Evolutionary conservation across 2,888 invertebrate species (phyloP).

Genomic region (Electrophaes corylata): DNA sequence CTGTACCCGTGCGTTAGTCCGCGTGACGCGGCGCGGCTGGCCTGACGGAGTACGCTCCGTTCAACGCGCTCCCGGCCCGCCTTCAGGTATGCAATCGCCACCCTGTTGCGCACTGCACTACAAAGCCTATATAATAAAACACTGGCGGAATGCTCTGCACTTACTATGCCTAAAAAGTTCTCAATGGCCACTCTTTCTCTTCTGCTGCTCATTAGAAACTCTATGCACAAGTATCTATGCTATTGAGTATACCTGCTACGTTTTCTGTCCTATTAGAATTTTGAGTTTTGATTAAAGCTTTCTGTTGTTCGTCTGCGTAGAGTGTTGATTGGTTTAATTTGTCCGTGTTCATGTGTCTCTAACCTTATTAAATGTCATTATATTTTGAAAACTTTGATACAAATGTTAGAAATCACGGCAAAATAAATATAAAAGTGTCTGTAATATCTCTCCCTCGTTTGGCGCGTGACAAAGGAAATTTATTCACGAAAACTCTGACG

Average conservation of each 20-base stretch:
- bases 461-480: too few relatives aligned
- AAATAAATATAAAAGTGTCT: too few relatives aligned
- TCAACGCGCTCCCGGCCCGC: constrained; percentile 62
- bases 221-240: constrained; percentile 13
- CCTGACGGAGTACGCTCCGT: constrained; percentile 54
- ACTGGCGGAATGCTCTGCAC: constrained; percentile 30
- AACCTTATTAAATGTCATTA: too few relatives aligned
- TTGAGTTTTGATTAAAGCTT: constrained; percentile 27
- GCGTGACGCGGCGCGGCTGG: constrained; percentile 70
- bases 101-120: constrained; percentile 79
- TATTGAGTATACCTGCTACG: constrained; percentile 14
- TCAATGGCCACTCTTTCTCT: constrained; percentile 31
- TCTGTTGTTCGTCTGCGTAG: constrained; percentile 20
- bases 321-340: constrained; percentile 10
- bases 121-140: constrained; percentile 62
- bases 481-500: too few relatives aligned
- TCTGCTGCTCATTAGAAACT: constrained; percentile 18
- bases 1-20: constrained; percentile 65
- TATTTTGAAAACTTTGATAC: too few relatives aligned
- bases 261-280: constrained; percentile 11
- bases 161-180: constrained; percentile 26
- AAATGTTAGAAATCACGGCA: too few relatives aligned
- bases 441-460: too few relatives aligned
- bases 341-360: constrained; percentile 8
- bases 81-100: constrained; percentile 66